These are phyloP conservation scores for Zosterops borbonicus DNA, from an alignment of 2,113 vertebrate species.

Conservation along the genomic window DNA sequence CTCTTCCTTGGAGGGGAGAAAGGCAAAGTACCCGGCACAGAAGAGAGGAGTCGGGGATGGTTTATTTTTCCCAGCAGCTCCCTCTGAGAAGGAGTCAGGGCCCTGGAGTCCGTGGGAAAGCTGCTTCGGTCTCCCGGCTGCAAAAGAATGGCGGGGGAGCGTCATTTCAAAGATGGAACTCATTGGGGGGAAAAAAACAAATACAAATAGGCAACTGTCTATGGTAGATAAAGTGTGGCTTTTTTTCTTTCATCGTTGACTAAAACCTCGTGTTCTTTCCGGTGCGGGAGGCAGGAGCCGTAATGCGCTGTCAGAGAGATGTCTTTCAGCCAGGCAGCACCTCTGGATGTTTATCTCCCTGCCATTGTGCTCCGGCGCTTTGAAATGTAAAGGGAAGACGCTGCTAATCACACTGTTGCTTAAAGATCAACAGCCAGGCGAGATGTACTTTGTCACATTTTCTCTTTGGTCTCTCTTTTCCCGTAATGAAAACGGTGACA, in stretches of 20 bases:
- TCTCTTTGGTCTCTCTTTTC: slow-evolving; percentile 47
- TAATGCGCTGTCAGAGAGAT: slow-evolving; percentile 24
- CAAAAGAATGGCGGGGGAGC: neutral
- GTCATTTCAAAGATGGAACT: neutral
- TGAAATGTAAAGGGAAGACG: slow-evolving; percentile 44
- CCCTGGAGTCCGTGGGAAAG: neutral
- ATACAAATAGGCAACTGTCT: slow-evolving; percentile 41
- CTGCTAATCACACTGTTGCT: slow-evolving; percentile 54
- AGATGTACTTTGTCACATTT: slow-evolving; percentile 57
- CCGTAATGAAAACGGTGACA: slow-evolving; percentile 44
- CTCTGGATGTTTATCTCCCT: slow-evolving; percentile 58
- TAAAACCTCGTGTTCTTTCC: slow-evolving; percentile 34
- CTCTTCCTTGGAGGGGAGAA: neutral
- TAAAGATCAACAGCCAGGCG: slow-evolving; percentile 57
- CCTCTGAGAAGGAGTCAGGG: neutral
- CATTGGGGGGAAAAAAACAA: slow-evolving; percentile 1
- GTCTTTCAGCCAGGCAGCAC: slow-evolving; percentile 43
- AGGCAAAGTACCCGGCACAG: neutral
- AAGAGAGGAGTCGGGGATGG: neutral
- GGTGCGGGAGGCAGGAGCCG: neutral
- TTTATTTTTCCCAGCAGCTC: neutral
- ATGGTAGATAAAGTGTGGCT: neutral
- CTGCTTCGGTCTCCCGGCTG: neutral
- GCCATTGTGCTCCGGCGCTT: slow-evolving; percentile 40
- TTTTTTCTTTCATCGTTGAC: slow-evolving; percentile 51